These are phyloP conservation scores for Drosophila simulans DNA, from an alignment of 1,140 invertebrate genomes.

Conservation along the genomic window DNA sequence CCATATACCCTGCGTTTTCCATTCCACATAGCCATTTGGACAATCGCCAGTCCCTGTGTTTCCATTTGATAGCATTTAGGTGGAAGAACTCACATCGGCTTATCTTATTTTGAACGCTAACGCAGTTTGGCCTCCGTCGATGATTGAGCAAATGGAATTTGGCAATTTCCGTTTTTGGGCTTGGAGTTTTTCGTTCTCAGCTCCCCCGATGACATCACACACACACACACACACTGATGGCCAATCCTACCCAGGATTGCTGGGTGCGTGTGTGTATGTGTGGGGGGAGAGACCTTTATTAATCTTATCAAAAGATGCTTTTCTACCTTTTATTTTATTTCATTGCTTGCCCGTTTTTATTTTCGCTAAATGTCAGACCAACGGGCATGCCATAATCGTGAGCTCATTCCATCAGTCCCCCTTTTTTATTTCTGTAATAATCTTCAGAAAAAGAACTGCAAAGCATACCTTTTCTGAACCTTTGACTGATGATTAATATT, in stretches of 20 bases:
- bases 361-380: conserved; percentile 19
- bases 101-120: conserved; percentile 55
- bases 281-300: conserved; percentile 55
- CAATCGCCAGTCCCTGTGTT: conserved; percentile 10
- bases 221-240: conserved; percentile 38
- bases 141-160: conserved; percentile 63
- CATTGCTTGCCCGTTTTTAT: conserved; percentile 28
- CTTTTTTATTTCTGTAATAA: neutral
- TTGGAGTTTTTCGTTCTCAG: conserved; percentile 19
- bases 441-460: too few relatives aligned
- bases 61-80: conserved; percentile 29
- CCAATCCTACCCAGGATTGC: conserved; percentile 32
- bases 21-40: neutral
- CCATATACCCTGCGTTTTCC: conserved; percentile 1
- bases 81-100: conserved; percentile 47
- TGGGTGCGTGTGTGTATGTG: conserved; percentile 14
- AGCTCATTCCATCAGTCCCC: conserved; percentile 19
- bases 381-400: conserved; percentile 16
- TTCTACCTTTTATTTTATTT: conserved; percentile 54
- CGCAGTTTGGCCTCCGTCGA: conserved; percentile 47
- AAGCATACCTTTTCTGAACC: too few relatives aligned
- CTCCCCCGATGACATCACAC: conserved; percentile 65
- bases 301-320: conserved; percentile 78
- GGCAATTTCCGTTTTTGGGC: conserved; percentile 43
- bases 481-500: too few relatives aligned